Evolutionary conservation across 2,797 vertebrate genomes (phyloP).

Genomic region (Sciaenops ocellatus): DNA sequence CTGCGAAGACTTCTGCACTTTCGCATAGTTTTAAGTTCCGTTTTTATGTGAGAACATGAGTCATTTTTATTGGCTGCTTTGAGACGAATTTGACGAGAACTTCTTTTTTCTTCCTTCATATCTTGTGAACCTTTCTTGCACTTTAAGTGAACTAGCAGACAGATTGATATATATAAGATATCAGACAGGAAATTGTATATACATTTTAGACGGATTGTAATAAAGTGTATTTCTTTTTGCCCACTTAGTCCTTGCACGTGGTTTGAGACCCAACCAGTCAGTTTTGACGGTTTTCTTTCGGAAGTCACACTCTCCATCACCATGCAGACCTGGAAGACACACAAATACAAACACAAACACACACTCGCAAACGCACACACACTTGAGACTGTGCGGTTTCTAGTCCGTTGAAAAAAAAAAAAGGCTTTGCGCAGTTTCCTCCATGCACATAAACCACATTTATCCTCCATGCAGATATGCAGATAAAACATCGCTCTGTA

Average conservation of each 20-base stretch:
- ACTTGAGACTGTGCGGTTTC: constrained; percentile 20
- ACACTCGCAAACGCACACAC: neutral
- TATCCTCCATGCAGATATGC: constrained; percentile 5
- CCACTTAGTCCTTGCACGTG: constrained; percentile 36
- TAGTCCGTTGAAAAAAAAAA: constrained; percentile 13
- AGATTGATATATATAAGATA: neutral
- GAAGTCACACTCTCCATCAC: constrained; percentile 58
- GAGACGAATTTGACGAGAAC: constrained; percentile 1
- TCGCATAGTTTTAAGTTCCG: constrained; percentile 36
- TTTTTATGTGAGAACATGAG: constrained; percentile 27
- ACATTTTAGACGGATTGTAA: neutral
- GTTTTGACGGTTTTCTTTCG: constrained; percentile 58
- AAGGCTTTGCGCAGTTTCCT: constrained; percentile 45
- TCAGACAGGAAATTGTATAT: neutral
- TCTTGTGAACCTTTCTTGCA: constrained; percentile 16
- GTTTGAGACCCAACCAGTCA: constrained; percentile 30
- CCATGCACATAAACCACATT: constrained; percentile 40
- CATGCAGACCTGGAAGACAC: constrained; percentile 26
- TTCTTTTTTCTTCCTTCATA: neutral
- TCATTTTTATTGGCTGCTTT: constrained; percentile 2
- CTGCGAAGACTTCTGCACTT: constrained; percentile 3
- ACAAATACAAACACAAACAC: neutral
- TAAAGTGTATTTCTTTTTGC: neutral
- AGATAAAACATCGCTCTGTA: constrained; percentile 23
- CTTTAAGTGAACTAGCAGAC: neutral